Percentiles rank a stretch among this genome's conserved stretches.
These are phyloP conservation scores for Esperia sulphurella DNA, from an alignment of 2,888 invertebrate species.

Conservation along the genomic window DNA sequence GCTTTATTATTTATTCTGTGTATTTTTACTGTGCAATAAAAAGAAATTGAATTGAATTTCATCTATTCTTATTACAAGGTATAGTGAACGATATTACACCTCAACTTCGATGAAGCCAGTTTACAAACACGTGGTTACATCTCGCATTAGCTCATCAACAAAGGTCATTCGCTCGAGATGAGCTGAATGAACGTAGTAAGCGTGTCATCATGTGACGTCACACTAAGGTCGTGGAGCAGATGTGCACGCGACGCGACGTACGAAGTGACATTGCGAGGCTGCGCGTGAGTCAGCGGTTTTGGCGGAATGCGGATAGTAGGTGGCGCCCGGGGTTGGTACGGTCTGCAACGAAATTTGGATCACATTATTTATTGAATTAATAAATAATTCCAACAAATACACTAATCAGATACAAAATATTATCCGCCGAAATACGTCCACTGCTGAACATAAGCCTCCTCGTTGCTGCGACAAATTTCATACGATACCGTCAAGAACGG, in stretches of 20 bases:
- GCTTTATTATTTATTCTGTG: too few species aligned
- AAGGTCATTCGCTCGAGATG: constrained; percentile 27
- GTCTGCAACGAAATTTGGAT: constrained; percentile 16
- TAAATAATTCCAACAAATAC: too few species aligned
- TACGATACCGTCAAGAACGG: too few species aligned
- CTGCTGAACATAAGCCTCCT: too few species aligned
- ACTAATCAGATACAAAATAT: too few species aligned
- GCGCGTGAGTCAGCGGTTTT: constrained; percentile 23
- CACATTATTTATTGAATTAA: background rate
- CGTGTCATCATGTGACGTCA: background rate
- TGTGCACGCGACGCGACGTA: background rate
- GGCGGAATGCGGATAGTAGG: constrained; percentile 37
- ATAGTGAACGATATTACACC: too few species aligned
- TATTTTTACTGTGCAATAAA: too few species aligned
- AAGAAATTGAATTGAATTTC: too few species aligned
- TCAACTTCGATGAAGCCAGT: too few species aligned
- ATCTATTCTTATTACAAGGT: background rate
- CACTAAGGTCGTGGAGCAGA: background rate
- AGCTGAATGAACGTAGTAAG: constrained; percentile 10
- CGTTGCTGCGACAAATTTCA: too few species aligned
- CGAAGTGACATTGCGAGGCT: constrained; percentile 12
- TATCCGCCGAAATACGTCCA: too few species aligned
- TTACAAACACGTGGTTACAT: background rate
- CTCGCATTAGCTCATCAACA: constrained; percentile 2
- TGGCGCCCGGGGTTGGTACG: constrained; percentile 15